Conservation (phyloP, 2,888 invertebrate species). For the Lithophane leautieri region DNA sequence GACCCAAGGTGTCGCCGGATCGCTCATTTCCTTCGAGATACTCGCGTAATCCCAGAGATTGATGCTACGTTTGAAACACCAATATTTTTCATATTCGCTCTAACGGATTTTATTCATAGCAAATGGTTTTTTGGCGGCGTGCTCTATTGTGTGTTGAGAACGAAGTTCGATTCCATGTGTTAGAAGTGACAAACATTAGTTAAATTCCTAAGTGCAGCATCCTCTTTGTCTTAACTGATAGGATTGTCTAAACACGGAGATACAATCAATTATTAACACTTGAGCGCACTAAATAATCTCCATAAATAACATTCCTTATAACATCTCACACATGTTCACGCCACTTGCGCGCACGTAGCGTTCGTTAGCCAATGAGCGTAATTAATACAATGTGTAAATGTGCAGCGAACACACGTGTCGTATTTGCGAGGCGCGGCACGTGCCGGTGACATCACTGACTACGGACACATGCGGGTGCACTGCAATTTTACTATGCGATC, state of each 20-base stretch:
- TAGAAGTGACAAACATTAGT: background rate
- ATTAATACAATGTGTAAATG: conserved; percentile 30
- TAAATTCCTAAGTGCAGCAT: background rate
- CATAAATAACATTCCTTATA: background rate
- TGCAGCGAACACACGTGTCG: conserved; percentile 20
- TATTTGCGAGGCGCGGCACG: conserved; percentile 23
- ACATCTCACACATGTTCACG: conserved; percentile 1
- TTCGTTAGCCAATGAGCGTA: conserved; percentile 19
- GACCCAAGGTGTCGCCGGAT: conserved; percentile 43
- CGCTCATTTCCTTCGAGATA: conserved; percentile 47
- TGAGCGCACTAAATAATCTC: background rate
- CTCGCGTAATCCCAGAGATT: conserved; percentile 50
- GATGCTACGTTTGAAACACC: conserved; percentile 33
- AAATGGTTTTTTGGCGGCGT: conserved; percentile 41
- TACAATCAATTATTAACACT: background rate
- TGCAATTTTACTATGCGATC: background rate
- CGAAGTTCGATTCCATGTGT: background rate
- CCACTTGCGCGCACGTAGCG: background rate
- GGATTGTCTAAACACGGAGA: background rate
- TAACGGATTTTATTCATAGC: conserved; percentile 33
- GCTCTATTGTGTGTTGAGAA: conserved; percentile 3
- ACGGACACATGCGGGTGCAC: background rate
- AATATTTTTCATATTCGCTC: conserved; percentile 49
- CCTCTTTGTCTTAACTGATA: background rate
- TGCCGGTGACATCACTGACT: conserved; percentile 17